Conservation (phyloP, 1,140 invertebrate species). For the Mizuhopecten yessoensis region DNA sequence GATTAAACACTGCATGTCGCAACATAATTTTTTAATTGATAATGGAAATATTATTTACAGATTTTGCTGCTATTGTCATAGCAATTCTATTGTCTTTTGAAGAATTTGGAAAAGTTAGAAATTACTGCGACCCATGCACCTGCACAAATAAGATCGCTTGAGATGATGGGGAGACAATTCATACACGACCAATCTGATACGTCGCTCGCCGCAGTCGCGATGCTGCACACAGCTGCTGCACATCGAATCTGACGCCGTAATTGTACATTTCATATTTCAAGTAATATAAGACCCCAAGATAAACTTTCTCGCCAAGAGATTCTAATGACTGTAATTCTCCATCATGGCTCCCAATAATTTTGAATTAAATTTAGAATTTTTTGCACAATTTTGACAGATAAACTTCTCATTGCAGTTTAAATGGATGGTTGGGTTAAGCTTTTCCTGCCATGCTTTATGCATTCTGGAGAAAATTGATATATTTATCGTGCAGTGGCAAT, state of each 20-base stretch:
- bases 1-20: not conserved
- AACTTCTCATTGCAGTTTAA: conserved; percentile 28
- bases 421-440: not conserved
- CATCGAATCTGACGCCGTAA: not conserved
- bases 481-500: conserved; percentile 14
- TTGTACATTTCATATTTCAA: conserved; percentile 40
- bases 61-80: not conserved
- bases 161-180: not conserved
- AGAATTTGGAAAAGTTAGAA: conserved; percentile 29
- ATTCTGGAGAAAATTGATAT: conserved; percentile 35
- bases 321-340: conserved; percentile 10
- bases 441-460: not conserved
- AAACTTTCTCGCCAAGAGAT: not conserved
- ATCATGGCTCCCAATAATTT: conserved; percentile 25
- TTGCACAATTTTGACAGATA: conserved; percentile 35
- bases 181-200: not conserved
- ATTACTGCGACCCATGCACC: conserved; percentile 23
- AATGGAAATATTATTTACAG: not conserved
- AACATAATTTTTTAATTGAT: conserved; percentile 1
- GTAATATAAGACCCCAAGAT: not conserved
- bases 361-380: conserved; percentile 16
- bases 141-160: conserved; percentile 25
- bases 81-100: not conserved
- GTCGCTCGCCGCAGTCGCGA: not conserved
- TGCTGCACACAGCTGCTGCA: not conserved